Conservation (phyloP, 2,113 vertebrate species). For the Indicator indicator region DNA sequence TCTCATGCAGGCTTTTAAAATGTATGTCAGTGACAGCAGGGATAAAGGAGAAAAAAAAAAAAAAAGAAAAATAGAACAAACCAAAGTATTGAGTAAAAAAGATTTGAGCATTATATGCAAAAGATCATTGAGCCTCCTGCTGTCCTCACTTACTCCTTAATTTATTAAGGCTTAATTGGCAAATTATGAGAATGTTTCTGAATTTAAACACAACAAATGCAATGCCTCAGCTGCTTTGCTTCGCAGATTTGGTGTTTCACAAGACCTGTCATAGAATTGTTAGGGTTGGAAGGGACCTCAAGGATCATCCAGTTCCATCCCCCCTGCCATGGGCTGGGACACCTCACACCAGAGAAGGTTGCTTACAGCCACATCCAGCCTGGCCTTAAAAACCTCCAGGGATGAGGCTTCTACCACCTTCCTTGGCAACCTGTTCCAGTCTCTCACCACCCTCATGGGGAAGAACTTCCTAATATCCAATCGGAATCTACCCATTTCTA, state of each 20-base stretch:
- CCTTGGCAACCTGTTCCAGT: no score
- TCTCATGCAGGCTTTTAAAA: slow-evolving; percentile 39
- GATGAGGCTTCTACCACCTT: no score
- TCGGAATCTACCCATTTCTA: no score
- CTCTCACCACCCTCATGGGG: no score
- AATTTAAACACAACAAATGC: background rate
- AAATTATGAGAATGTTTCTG: background rate
- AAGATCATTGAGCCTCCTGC: background rate
- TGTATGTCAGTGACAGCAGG: slow-evolving; percentile 19
- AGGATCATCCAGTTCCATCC: no score
- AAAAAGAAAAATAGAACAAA: background rate
- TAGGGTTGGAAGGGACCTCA: no score
- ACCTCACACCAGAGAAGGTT: no score
- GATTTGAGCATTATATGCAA: background rate
- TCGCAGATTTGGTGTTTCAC: background rate
- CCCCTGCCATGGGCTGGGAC: no score
- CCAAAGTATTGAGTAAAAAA: background rate
- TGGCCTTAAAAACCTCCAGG: no score
- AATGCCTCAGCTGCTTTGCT: background rate
- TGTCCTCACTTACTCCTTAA: background rate
- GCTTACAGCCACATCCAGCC: no score
- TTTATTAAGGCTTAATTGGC: background rate
- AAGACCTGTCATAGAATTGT: no score
- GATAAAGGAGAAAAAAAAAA: background rate
- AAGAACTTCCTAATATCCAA: no score